Percentiles rank a stretch among this genome's conserved stretches.
These are phyloP conservation scores for Actinia equina DNA, from an alignment of 64 coral and sea anemone species.

Conservation along the genomic window DNA sequence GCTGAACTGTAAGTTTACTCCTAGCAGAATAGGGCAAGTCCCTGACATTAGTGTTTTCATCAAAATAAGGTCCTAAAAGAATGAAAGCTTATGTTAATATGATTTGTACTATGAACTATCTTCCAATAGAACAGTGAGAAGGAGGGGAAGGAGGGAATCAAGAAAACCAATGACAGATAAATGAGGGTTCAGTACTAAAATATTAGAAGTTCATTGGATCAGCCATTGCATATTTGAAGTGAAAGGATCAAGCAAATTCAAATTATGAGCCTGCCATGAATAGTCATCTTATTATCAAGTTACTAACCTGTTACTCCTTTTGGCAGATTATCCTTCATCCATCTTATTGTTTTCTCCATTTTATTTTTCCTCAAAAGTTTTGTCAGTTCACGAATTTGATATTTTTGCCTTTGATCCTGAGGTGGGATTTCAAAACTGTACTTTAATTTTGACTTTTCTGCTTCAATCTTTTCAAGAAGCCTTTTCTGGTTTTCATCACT, in stretches of 20 bases:
- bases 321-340: neutral
- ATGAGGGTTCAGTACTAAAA: no score
- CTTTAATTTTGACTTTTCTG: neutral
- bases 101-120: neutral
- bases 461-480: neutral
- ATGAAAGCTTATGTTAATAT: neutral
- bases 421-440: neutral
- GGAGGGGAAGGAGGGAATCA: neutral
- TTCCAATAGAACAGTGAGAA: neutral
- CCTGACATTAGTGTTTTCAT: conserved; percentile 28
- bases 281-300: neutral
- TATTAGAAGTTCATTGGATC: no score
- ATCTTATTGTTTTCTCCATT: neutral
- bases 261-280: neutral
- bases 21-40: conserved; percentile 45
- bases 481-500: neutral
- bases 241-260: no score
- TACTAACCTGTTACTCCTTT: conserved; percentile 17
- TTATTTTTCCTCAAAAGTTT: conserved; percentile 27
- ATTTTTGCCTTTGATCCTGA: neutral
- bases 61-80: conserved; percentile 42
- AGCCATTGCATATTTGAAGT: no score
- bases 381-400: conserved; percentile 18
- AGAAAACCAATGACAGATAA: neutral
- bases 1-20: conserved; percentile 30